Base-by-base conservation (phyloP, 2,888 invertebrate species). In the Anaspis maculata region DNA sequence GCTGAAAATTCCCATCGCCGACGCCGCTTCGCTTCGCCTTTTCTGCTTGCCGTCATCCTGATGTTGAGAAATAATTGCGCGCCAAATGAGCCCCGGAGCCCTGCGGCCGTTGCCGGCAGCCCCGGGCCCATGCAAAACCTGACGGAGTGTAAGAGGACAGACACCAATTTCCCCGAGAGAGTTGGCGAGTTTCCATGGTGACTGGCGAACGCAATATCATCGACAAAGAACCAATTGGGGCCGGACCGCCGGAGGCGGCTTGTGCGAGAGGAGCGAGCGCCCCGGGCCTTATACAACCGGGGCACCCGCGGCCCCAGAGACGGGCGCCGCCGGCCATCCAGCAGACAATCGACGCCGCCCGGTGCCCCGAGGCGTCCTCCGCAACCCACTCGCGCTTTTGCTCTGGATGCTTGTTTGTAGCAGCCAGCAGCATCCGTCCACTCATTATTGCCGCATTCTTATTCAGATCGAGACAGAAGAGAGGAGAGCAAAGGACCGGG, bases 161-260 rank as follows among this genome's bases (percentile, higher is more conserved):
- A 33, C 27, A 29, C 36, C 47, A 48, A 44, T 44, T 41, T 52
- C 48, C 49, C 37, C 37, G n/a, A 42, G n/a, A n/a, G n/a, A n/a
- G n/a, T n/a, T n/a, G n/a, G 51, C 48, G 37, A 43, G 56, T 60
- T 49, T 46, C 59, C 56, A 59, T 57, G 56, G 57, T 49, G 46
- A 60, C 54, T 48, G 43, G 43, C 43, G 48, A 57, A 59, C 57
- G 57, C 58, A 55, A 57, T 58, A 58, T 57, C 57, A 52, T 57
- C 56, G 51, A 54, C 58, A 58, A 53, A 57, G 56, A 57, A 57
- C 54, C 54, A 56, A 56, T 57, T 55, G 54, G 47, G 40, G 37
- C 41, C 37, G 30, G 45, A 33, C 21, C 33, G 46, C 49, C 42
- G 15, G 27, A 9, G 44, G 47, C 43, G 48, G 45, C 45, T 46